Evolutionary conservation across 2,888 invertebrate genomes (phyloP).

Genomic region (Pristionchus entomophagus): DNA sequence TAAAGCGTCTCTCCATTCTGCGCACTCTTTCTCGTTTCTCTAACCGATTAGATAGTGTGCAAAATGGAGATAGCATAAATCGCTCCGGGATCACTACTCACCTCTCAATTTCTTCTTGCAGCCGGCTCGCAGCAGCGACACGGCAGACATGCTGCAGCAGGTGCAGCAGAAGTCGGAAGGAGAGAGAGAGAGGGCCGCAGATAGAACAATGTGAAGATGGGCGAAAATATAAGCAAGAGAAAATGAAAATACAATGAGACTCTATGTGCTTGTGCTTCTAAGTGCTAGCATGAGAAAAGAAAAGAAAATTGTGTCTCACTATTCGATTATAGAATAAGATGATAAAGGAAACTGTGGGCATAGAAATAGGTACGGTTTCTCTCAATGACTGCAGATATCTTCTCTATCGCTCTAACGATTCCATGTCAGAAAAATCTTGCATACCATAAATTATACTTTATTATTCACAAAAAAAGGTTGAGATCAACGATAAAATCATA

Average conservation of each 20-base stretch:
- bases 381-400: not conserved
- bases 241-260: too few relatives aligned
- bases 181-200: not conserved
- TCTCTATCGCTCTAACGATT: not conserved
- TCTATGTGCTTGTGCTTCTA: too few relatives aligned
- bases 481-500: not conserved
- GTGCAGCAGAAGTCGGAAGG: too few relatives aligned
- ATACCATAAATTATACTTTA: not conserved
- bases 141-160: conserved; percentile 25
- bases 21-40: too few relatives aligned
- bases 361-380: not conserved
- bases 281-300: not conserved
- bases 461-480: not conserved
- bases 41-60: too few relatives aligned
- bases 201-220: not conserved
- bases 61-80: too few relatives aligned
- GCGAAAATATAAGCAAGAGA: too few relatives aligned
- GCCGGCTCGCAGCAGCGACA: conserved; percentile 34
- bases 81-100: too few relatives aligned
- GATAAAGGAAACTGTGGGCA: too few relatives aligned
- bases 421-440: not conserved
- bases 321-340: too few relatives aligned
- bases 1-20: too few relatives aligned
- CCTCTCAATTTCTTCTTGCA: conserved; percentile 39
- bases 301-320: too few relatives aligned